A percentile compares a stretch with the other conserved stretches of the same genome.
phyloP scores from a whole-genome alignment of 2,113 vertebrate species.

The Arizona elegans region DNA sequence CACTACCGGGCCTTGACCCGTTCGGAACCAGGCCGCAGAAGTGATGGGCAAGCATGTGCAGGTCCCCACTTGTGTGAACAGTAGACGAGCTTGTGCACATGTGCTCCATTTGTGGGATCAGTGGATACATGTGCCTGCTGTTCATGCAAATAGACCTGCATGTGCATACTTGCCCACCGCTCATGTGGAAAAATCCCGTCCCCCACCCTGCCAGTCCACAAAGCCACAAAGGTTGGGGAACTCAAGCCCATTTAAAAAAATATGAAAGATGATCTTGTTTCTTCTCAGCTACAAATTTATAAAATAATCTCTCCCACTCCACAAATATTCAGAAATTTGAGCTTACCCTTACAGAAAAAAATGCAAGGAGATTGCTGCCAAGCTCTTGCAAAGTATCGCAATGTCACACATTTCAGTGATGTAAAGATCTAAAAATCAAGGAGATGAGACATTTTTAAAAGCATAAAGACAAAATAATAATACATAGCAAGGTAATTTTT shows the following conservation, averaged over 20 bases:
- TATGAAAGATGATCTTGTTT: neutral
- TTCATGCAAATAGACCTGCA: neutral
- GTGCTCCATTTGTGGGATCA: neutral
- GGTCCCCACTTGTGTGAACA: neutral
- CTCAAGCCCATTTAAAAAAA: neutral
- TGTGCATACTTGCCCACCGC: neutral
- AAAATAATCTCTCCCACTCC: neutral
- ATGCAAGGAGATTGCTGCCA: conserved; percentile 42
- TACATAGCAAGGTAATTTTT: neutral
- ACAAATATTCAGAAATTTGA: conserved; percentile 11
- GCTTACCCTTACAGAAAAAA: conserved; percentile 54
- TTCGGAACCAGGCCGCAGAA: neutral
- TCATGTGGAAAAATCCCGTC: neutral
- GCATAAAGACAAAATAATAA: conserved; percentile 1
- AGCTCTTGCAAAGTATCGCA: conserved; percentile 43
- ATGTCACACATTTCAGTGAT: conserved; percentile 59
- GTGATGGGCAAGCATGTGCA: neutral
- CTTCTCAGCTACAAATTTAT: neutral
- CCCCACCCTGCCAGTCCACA: neutral
- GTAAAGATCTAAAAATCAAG: conserved; percentile 57
- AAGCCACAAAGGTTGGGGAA: neutral
- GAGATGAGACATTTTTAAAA: conserved; percentile 21
- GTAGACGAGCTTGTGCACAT: neutral
- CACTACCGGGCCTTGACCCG: too few species aligned
- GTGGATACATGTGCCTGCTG: neutral